Conservation (phyloP, 2,797 vertebrate species). For the Ctenopoma multispine region DNA sequence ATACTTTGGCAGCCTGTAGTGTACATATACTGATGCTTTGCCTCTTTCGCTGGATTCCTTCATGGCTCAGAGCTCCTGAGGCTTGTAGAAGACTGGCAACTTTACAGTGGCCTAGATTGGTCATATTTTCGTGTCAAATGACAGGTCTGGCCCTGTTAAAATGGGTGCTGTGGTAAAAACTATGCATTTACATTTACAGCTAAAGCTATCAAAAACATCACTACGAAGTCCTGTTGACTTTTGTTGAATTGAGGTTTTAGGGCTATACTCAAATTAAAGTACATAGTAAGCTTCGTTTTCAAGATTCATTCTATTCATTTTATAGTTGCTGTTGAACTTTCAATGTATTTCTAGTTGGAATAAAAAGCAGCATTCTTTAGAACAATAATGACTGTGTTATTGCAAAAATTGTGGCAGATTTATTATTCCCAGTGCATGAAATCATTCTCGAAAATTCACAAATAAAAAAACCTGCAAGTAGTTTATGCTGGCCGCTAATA, state of each 20-base stretch:
- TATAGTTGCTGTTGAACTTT: constrained; percentile 28
- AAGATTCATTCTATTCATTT: constrained; percentile 38
- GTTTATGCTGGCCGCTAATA: constrained; percentile 24
- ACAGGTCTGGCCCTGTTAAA: constrained; percentile 77
- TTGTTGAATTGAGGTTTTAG: constrained; percentile 80
- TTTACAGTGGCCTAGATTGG: constrained; percentile 79
- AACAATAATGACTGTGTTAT: constrained; percentile 46
- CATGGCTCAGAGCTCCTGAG: constrained; percentile 81
- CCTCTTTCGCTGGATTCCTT: constrained; percentile 80
- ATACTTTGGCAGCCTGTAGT: constrained; percentile 81
- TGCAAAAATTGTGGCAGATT: constrained; percentile 42
- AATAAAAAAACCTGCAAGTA: constrained; percentile 42
- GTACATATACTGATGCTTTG: constrained; percentile 81
- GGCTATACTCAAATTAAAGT: constrained; percentile 26
- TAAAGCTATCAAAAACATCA: constrained; percentile 78
- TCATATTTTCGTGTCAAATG: constrained; percentile 81
- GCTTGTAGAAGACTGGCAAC: constrained; percentile 84
- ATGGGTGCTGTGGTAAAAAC: constrained; percentile 74
- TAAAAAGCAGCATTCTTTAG: constrained; percentile 32
- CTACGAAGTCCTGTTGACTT: constrained; percentile 81
- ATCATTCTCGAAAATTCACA: constrained; percentile 49
- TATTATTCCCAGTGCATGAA: constrained; percentile 65
- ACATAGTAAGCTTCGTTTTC: constrained; percentile 15
- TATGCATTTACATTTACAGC: constrained; percentile 79
- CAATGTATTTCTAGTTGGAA: constrained; percentile 38